These are phyloP conservation scores for Thamnophis sirtalis DNA, from an alignment of 2,113 vertebrate genomes.

Conservation along the genomic window DNA sequence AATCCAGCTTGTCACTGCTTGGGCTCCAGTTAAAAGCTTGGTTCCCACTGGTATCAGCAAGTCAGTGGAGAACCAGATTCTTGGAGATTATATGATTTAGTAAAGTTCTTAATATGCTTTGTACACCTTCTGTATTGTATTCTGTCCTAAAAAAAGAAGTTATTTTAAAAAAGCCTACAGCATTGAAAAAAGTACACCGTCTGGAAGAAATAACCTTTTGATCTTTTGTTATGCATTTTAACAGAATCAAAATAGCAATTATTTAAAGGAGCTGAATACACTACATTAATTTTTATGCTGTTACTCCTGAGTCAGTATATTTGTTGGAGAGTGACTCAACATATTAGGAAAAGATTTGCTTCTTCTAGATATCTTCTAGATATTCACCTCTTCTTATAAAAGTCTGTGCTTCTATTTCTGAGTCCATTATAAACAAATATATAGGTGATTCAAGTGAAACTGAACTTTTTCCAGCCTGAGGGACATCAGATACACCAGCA, in stretches of 20 bases:
- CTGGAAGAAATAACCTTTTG: conserved; percentile 42
- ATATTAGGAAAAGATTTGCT: background rate
- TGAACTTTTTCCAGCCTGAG: background rate
- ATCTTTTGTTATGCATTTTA: conserved; percentile 26
- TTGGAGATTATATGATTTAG: background rate
- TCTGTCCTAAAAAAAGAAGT: conserved; percentile 9
- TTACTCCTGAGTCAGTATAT: background rate
- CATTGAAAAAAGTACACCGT: background rate
- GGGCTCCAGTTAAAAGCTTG: background rate
- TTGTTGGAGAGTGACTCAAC: background rate
- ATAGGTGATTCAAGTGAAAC: background rate
- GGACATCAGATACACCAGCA: background rate
- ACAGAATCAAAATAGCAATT: conserved; percentile 25
- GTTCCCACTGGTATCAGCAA: background rate
- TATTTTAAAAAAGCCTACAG: conserved; percentile 19
- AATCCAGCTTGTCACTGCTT: background rate
- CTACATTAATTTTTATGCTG: fast-evolving
- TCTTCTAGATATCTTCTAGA: background rate
- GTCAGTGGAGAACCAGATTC: background rate
- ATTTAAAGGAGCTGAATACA: fast-evolving
- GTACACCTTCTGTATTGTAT: background rate
- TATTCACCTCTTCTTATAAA: background rate
- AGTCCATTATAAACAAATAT: background rate
- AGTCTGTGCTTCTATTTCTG: background rate
- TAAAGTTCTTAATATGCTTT: background rate